Evolutionary conservation across 2,888 invertebrate genomes (phyloP).

Genomic region (Rotaria sp.): DNA sequence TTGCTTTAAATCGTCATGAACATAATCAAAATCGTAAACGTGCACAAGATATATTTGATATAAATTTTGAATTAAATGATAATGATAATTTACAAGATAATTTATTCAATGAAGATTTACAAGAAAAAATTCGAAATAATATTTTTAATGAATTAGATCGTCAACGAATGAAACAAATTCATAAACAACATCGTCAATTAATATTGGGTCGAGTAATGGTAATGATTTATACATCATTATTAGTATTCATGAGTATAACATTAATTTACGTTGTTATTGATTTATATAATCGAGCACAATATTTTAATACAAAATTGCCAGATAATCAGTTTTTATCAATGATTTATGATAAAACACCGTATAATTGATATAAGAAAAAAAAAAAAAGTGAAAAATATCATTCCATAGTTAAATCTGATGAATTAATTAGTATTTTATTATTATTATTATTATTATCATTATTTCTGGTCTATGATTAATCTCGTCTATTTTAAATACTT

Average conservation of each 20-base stretch:
- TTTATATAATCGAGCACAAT: neutral
- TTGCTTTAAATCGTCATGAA: neutral
- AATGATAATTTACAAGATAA: neutral
- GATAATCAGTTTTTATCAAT: neutral
- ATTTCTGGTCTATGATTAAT: too few relatives aligned
- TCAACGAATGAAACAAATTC: neutral
- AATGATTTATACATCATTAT: neutral
- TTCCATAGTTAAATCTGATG: neutral
- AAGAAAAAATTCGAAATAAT: neutral
- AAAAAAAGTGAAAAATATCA: neutral
- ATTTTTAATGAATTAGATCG: slow-evolving; percentile 23
- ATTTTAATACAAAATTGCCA: neutral
- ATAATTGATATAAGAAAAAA: neutral
- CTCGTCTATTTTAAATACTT: too few relatives aligned
- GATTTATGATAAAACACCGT: neutral
- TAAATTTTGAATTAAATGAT: neutral
- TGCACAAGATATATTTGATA: slow-evolving; percentile 27
- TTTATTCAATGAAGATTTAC: neutral
- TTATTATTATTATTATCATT: too few relatives aligned
- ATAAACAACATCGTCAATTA: neutral
- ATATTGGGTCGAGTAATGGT: neutral
- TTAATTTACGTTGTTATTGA: neutral
- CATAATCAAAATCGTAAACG: neutral
- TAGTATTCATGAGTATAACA: neutral
- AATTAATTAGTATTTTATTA: neutral